Base-by-base conservation (phyloP, 2,113 vertebrate species). In the Ceyx margarethae region DNA sequence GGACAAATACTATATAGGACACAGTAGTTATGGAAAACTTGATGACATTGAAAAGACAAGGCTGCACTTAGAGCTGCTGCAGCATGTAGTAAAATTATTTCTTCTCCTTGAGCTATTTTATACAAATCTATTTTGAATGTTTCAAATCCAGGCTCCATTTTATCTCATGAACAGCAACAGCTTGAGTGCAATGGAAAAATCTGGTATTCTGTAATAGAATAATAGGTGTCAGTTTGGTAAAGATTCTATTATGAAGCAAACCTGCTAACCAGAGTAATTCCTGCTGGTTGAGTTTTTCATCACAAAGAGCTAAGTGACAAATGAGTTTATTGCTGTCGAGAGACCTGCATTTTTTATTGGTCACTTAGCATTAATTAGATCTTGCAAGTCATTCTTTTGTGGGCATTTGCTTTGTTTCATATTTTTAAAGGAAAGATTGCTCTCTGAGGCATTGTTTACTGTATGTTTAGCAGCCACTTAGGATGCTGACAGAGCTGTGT, bases 131-230 rank as follows among this genome's bases (percentile, higher is more conserved):
- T 42, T 93, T 73, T 51, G 62, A 42, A 40, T 73, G 45, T 61
- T 86, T 71, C n/a, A 72, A 50, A 67, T 35, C 46, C 0, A 8
- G 86, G 28, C 26, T 91, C 69, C 37, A 14, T 84, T 88, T 90
- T 84, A 19, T 74, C 82, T 95, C 85, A 19, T 33, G 86, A 92
- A 73, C 85, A 89, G 68, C 21, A 85, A 81, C 77, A 66, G 48
- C 81, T 43, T 35, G 78, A 96, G 77, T 84, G 85, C 14, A 0
- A 88, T 87, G 76, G 75, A 90, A 94, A 90, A 87, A 95, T 87
- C 85, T 94, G 79, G n/a, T 91, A 18, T 83, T 96, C 90, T 94
- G 84, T 91, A 97, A 95, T 96, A 89, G 33, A 95, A 94, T 97
- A 96, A 92, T 93, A 91, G 28, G 79, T 97, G 96, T 96, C 96